A percentile compares a stretch with the other conserved stretches of the same genome.
Evolutionary conservation across 2,888 invertebrate genomes (phyloP).

Genomic region (Liopterus haemorrhoidalis): DNA sequence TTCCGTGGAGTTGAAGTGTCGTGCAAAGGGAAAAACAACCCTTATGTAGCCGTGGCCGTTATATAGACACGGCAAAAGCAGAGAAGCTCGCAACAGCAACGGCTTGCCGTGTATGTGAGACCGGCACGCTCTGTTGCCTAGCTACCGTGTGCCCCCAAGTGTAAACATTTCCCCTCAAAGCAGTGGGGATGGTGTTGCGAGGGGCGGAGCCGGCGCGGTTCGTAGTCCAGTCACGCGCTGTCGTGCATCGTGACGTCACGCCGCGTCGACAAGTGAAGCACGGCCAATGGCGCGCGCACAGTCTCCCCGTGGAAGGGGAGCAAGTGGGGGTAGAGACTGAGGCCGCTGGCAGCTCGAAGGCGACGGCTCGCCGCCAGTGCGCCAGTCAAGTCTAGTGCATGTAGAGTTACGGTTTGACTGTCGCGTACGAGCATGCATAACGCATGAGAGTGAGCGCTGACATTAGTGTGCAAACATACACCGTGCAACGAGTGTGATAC

Average conservation of each 20-base stretch:
- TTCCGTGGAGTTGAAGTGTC: too few relatives aligned
- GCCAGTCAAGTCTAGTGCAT: slow-evolving; percentile 49
- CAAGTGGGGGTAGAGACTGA: slow-evolving; percentile 29
- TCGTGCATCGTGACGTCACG: slow-evolving; percentile 41
- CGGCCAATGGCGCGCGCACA: slow-evolving; percentile 46
- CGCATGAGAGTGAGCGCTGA: slow-evolving; percentile 50
- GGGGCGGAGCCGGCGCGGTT: slow-evolving; percentile 36
- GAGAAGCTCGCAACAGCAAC: too few relatives aligned
- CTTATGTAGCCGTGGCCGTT: too few relatives aligned
- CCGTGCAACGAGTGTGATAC: slow-evolving; percentile 28
- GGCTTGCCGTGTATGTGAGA: slow-evolving; percentile 34
- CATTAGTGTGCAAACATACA: slow-evolving; percentile 10
- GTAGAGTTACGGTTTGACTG: slow-evolving; percentile 52
- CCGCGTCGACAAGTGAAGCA: slow-evolving; percentile 38
- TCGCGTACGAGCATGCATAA: slow-evolving; percentile 51
- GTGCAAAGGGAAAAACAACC: too few relatives aligned
- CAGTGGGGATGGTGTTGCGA: slow-evolving; percentile 35
- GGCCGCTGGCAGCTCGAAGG: slow-evolving; percentile 42
- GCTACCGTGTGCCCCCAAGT: slow-evolving; percentile 46
- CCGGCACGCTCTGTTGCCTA: slow-evolving; percentile 46
- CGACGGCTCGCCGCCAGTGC: slow-evolving; percentile 47
- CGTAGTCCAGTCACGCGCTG: slow-evolving; percentile 39
- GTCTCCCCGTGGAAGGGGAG: slow-evolving; percentile 35
- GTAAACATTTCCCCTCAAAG: slow-evolving; percentile 46
- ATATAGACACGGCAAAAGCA: slow-evolving; percentile 2